Base-by-base conservation (phyloP, 2,113 vertebrate genomes). In the Taurulus bubalis region DNA sequence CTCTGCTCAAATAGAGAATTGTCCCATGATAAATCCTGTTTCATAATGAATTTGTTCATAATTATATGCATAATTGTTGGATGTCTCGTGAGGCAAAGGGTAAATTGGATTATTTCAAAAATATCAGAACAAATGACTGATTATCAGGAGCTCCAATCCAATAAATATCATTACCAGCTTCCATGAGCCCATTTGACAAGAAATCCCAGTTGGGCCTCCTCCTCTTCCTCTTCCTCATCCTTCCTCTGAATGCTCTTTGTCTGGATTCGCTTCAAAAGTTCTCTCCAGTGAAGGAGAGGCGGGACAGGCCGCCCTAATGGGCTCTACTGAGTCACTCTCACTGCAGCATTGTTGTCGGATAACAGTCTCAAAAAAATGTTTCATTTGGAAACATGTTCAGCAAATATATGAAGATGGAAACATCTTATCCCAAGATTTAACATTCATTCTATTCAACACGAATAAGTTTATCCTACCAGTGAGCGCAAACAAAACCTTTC, bases 211-310 rank as follows among this genome's bases (percentile, higher is more conserved):
- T 34, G 28, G 38, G 42, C 30, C 75, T 69, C 42, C 30, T 77
- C 58, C 28, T 51, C 38, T 22, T 36, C 56, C 9, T 79, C 59
- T 20, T 71, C 24, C 15, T 76, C 26, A 15, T 68, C 58, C 26
- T 71, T 67, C 63, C 67, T 85, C 76, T 68, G 36, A 80, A 82
- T 68, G 47, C 38, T 80, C 73, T 82, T 77, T 64, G 86, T 84
- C 36, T 86, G 56, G 76, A 49, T 75, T 72, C 47, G 47, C 85
- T 77, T 74, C 40, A 71, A 69, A 86, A 83, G 76, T 85, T 76
- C 59, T 76, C 49, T 18, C 4, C 38, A 3, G 49, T 77, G 79
- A 68, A 53, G 58, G 60, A 64, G 49, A 71, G 47, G 79, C 80
- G 75, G 58, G 53, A 32, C 72, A 11, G 51, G 71, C 20, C 51